phyloP scores from a whole-genome alignment of 1,140 invertebrate species.

The Pogonognathellus flavescens region DNA sequence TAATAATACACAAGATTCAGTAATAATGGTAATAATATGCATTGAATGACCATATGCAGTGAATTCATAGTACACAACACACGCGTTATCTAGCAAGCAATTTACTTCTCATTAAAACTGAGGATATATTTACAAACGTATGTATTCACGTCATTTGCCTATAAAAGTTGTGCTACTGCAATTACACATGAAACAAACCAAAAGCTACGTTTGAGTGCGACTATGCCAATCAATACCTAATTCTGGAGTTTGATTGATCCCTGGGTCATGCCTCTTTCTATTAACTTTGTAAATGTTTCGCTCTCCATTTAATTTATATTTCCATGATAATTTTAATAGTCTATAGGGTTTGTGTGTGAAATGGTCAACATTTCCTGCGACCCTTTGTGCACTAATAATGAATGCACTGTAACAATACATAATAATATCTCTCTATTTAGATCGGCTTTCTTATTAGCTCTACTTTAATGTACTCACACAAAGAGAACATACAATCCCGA shows the following conservation, averaged over 20 bases:
- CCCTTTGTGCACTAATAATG: neutral
- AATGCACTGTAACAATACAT: neutral
- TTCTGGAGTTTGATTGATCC: constrained; percentile 36
- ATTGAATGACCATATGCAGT: no score
- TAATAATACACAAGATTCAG: no score
- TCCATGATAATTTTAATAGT: constrained; percentile 16
- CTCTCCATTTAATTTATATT: constrained; percentile 34
- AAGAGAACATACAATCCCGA: neutral
- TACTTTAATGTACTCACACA: neutral
- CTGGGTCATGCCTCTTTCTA: constrained; percentile 8
- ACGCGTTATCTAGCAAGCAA: neutral
- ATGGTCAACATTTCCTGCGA: neutral
- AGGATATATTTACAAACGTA: neutral
- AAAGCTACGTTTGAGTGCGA: neutral
- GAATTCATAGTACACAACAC: neutral
- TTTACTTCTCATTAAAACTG: neutral
- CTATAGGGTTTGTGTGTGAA: neutral
- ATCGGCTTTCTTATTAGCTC: neutral
- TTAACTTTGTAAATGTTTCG: neutral
- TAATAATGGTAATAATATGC: no score
- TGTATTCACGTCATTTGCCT: neutral
- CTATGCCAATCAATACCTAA: constrained; percentile 35
- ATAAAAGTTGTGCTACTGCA: neutral
- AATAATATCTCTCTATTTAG: neutral
- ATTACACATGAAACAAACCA: neutral